Evolutionary conservation across 2,888 invertebrate genomes (phyloP).

Genomic region (Lumbricus terrestris): DNA sequence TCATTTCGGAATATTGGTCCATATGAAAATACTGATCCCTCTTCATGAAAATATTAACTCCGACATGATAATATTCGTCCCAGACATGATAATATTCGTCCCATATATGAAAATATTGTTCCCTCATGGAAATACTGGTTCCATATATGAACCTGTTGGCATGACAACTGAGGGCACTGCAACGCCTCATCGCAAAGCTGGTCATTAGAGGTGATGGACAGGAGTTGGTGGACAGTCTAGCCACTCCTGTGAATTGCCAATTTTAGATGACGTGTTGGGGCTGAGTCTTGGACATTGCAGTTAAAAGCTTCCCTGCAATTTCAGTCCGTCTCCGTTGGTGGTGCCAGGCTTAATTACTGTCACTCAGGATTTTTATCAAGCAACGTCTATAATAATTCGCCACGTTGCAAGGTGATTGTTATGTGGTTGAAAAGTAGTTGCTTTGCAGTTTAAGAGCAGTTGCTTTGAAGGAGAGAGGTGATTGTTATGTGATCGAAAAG

Average conservation of each 20-base stretch:
- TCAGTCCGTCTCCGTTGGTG: not conserved
- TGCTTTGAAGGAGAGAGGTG: too few species aligned
- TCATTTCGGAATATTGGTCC: too few species aligned
- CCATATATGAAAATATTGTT: too few species aligned
- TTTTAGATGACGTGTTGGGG: not conserved
- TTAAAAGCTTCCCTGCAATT: not conserved
- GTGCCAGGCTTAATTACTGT: not conserved
- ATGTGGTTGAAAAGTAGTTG: too few species aligned
- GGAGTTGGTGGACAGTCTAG: not conserved
- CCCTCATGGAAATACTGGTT: too few species aligned
- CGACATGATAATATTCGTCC: too few species aligned
- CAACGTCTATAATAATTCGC: not conserved
- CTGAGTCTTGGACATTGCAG: not conserved
- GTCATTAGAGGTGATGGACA: not conserved
- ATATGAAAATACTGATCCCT: too few species aligned
- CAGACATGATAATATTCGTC: not conserved
- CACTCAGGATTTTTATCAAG: not conserved
- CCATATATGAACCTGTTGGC: too few species aligned
- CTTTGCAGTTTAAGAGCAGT: too few species aligned
- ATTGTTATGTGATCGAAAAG: too few species aligned
- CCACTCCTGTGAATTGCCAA: slow-evolving; percentile 3
- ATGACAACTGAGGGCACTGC: too few species aligned
- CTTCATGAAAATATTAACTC: too few species aligned
- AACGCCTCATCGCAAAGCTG: not conserved
- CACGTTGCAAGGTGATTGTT: not conserved